Evolutionary conservation across 1,140 invertebrate genomes (phyloP).

Genomic region (Lucilia sericata): DNA sequence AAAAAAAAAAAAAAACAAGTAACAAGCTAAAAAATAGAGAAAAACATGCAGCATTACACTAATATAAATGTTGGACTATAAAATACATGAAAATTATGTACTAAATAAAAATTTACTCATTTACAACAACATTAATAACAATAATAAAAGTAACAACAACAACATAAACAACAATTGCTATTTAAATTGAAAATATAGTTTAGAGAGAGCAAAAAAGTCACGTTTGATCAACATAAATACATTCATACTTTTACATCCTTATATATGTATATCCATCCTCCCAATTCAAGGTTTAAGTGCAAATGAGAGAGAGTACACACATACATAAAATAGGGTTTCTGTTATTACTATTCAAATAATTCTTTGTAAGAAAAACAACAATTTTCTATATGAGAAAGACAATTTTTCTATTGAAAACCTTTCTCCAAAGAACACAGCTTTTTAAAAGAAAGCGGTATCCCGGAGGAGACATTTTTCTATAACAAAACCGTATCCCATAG

Average conservation of each 20-base stretch:
- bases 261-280: too few species aligned
- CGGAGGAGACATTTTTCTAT: too few species aligned
- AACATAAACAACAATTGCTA: background rate
- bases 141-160: background rate
- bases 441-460: too few species aligned
- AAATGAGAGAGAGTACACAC: too few species aligned
- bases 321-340: too few species aligned
- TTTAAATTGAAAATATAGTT: constrained; percentile 31
- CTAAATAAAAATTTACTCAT: background rate
- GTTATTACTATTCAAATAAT: too few species aligned
- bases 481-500: too few species aligned
- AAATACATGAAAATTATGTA: background rate
- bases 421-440: too few species aligned
- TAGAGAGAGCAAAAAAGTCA: constrained; percentile 19
- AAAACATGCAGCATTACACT: background rate
- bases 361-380: too few species aligned
- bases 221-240: background rate
- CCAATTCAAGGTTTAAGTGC: too few species aligned
- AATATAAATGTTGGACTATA: background rate
- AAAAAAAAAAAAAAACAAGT: background rate
- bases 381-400: too few species aligned
- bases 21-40: background rate
- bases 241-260: background rate
- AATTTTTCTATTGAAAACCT: too few species aligned
- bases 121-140: background rate